A percentile compares a stretch with the other conserved stretches of the same genome.
These are phyloP conservation scores for Diploscapter pachys DNA, from an alignment of 1,140 invertebrate species.

Conservation along the genomic window DNA sequence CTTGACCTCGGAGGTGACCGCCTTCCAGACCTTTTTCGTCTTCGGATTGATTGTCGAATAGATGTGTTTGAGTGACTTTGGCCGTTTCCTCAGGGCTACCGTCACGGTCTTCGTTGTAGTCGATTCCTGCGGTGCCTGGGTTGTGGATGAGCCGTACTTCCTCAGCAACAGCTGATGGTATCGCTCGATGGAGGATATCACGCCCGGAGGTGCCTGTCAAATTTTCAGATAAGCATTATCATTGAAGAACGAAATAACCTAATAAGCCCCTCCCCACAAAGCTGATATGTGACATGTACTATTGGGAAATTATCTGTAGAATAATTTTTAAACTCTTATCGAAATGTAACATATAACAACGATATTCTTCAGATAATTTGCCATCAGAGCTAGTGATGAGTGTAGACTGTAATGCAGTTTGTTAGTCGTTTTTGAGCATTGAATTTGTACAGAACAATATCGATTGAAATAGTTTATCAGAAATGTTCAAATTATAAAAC, in stretches of 20 bases:
- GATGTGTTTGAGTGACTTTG: slow-evolving; percentile 26
- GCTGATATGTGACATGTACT: not conserved
- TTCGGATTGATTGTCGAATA: slow-evolving; percentile 27
- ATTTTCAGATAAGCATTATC: slow-evolving; percentile 16
- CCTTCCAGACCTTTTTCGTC: too few species aligned
- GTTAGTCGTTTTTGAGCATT: too few species aligned
- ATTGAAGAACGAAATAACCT: slow-evolving; percentile 15
- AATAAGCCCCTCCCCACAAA: not conserved
- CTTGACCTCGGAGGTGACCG: not conserved
- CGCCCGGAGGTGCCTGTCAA: slow-evolving; percentile 17
- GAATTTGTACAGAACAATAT: too few species aligned
- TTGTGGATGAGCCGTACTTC: slow-evolving; percentile 3
- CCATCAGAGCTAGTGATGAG: too few species aligned
- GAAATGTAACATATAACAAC: not conserved
- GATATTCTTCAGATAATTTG: too few species aligned
- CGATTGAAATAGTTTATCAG: too few species aligned
- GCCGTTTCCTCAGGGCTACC: slow-evolving; percentile 12
- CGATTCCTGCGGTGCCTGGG: not conserved
- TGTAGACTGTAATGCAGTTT: too few species aligned
- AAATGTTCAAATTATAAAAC: too few species aligned
- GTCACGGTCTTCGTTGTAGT: slow-evolving; percentile 13
- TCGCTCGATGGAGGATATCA: slow-evolving; percentile 23
- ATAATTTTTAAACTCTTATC: not conserved
- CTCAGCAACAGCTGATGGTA: slow-evolving; percentile 30
- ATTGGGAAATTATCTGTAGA: slow-evolving; percentile 18